Base-by-base conservation (phyloP, 2,113 vertebrate species). In the Clinocottus analis region DNA sequence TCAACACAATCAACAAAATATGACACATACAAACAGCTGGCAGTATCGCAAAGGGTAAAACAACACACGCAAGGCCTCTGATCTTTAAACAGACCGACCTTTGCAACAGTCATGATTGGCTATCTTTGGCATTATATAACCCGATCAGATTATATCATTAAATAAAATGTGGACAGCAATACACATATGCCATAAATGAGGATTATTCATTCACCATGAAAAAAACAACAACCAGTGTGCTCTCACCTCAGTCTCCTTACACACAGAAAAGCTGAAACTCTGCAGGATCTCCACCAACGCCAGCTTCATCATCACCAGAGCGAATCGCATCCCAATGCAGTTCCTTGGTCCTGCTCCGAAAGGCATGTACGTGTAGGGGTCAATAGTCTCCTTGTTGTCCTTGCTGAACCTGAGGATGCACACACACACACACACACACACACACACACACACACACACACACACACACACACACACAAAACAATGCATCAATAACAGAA, bases 311-410 rank as follows among this genome's bases (percentile, higher is more conserved):
- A 85, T 0, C 13, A 97, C 64, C 29, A 95, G 80, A 29, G 96
- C 95, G 82, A 96, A 96, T 45, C 95, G 92, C 96, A 95, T 96
- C 27, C 95, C 95, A 45, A 96, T 92, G 83, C 96, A 96, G 84
- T 96, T 97, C 62, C 96, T 91, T 11, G 95, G 96, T 0, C 96
- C 96, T 7, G 90, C 77, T 16, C 96, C 96, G 0, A 97, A 97
- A 0, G 94, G 96, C 88, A 97, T 88, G 85, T 94, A 96, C 0
- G 78, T 71, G 63, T 94, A 95, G 0, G 95, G 94, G 49, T 95
- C 91, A 1, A 94, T 72, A 16, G 11, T 19, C 1, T 90, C 89
- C 67, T 77, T 94, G 69, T 80, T 96, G 12, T 95, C 94, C 75
- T 95, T 95, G 79, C 88, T 92, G 87, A 97, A 96, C 89, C 96